These are phyloP conservation scores for Triplophysa bombifrons DNA, from an alignment of 2,797 vertebrate species.

Conservation along the genomic window DNA sequence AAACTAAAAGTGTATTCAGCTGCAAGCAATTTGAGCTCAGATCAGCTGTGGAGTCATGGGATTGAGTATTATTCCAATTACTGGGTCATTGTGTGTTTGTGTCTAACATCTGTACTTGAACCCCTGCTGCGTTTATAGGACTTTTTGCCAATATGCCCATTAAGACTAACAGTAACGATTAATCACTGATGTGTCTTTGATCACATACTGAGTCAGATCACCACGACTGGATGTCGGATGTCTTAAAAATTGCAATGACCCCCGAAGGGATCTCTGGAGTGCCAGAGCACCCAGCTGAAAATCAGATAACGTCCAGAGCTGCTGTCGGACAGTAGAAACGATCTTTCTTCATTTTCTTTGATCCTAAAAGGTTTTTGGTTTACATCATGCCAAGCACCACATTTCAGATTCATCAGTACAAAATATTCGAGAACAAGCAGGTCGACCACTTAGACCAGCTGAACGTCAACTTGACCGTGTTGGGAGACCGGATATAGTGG, in stretches of 20 bases:
- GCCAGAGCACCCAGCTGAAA: slow-evolving; percentile 18
- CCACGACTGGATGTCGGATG: slow-evolving; percentile 15
- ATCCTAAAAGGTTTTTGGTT: neutral
- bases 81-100: slow-evolving; percentile 30
- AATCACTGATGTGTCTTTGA: slow-evolving; percentile 34
- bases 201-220: slow-evolving; percentile 26
- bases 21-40: slow-evolving; percentile 47
- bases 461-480: neutral
- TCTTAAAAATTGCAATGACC: slow-evolving; percentile 12
- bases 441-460: neutral
- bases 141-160: slow-evolving; percentile 42
- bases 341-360: neutral
- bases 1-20: slow-evolving; percentile 47
- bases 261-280: neutral
- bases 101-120: slow-evolving; percentile 49
- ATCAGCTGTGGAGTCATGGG: slow-evolving; percentile 45
- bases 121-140: slow-evolving; percentile 34
- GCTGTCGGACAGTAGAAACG: neutral
- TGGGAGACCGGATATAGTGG: neutral
- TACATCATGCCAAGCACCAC: slow-evolving; percentile 7
- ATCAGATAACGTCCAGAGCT: neutral
- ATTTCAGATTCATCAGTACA: neutral
- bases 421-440: neutral
- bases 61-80: slow-evolving; percentile 46
- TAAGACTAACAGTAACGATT: slow-evolving; percentile 46